Evolutionary conservation across 2,888 invertebrate species (phyloP), one percentile per base, ranked within the genome.

Genomic region (Eristalis intricaria): DNA sequence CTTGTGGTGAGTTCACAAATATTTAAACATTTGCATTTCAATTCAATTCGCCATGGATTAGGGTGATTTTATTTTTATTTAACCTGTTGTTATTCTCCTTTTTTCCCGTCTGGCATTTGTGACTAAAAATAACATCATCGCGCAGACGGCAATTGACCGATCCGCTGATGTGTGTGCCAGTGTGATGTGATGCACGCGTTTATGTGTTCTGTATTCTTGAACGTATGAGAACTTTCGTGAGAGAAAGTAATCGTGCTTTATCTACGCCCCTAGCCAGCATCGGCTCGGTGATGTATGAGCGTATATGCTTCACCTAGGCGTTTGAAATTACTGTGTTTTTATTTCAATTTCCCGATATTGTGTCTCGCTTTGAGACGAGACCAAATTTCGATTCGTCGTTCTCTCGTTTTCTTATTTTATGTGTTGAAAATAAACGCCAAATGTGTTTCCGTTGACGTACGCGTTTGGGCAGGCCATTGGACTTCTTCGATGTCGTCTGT

Each of bases 1-100:
- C 95, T 99, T 90, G 96, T 96, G 93, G 97, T 98, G 89, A 94
- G 95, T 94, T 19, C 7, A 15, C 19, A 40, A 29, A n/a, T 50
- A 50, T n/a, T 50, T 19, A 19, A 50, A 19, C 8, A 8, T 50
- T 38, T 38, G 13, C 4, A 19, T 50, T 50, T 19, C 1, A 8
- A 50, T 50, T 19, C 1, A 8, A 50, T 29, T 1, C n/a, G 26
- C 3, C 23, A 35, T 32, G 61, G 61, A 63, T 40, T 32, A 15
- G 43, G 4, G 11, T 22, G 60, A 60, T 32, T 43, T 70, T 32
- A 70, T 61, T 66, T 68, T 70, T 78, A n/a, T 23, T 40, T 50
- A 32, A 8, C 5, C 23, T 22, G 4, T 43, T 43, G n/a, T 7
- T 43, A 15, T 23, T 29, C 0, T 26, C 29, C 10, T 50, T 69